Conservation (phyloP, 1,140 invertebrate genomes). For the Drosophila pruinosa region DNA sequence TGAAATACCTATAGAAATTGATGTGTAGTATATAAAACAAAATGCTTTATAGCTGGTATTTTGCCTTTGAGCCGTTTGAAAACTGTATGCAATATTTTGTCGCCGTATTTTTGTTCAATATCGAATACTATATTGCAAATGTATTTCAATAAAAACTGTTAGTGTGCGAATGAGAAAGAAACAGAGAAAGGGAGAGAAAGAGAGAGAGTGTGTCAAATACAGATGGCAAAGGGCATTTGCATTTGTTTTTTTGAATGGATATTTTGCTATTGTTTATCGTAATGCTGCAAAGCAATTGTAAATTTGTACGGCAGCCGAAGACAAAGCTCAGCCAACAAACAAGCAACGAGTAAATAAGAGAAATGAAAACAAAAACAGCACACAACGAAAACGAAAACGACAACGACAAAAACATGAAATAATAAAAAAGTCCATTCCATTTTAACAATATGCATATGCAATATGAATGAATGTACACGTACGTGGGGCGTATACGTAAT, state of each 20-base stretch:
- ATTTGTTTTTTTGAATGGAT: slow-evolving; percentile 64
- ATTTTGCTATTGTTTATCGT: slow-evolving; percentile 65
- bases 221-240: slow-evolving; percentile 47
- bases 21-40: slow-evolving; percentile 45
- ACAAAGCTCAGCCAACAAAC: slow-evolving; percentile 35
- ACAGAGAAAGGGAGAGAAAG: slow-evolving; percentile 17
- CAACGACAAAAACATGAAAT: not conserved
- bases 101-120: slow-evolving; percentile 48
- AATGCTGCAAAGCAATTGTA: slow-evolving; percentile 44
- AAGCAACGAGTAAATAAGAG: slow-evolving; percentile 1
- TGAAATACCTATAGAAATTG: not conserved
- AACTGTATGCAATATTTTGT: slow-evolving; percentile 67
- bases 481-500: slow-evolving; percentile 29
- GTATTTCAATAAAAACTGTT: slow-evolving; percentile 6
- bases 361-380: not conserved
- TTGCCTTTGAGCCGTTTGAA: slow-evolving; percentile 50
- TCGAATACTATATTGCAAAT: slow-evolving; percentile 7
- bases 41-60: slow-evolving; percentile 51
- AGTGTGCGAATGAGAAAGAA: not conserved
- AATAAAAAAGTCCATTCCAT: slow-evolving; percentile 14
- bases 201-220: slow-evolving; percentile 37
- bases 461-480: slow-evolving; percentile 8
- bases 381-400: not conserved
- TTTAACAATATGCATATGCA: not conserved
- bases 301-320: slow-evolving; percentile 41